Conservation (phyloP, 2,797 vertebrate genomes). For the Acanthis flammea region DNA sequence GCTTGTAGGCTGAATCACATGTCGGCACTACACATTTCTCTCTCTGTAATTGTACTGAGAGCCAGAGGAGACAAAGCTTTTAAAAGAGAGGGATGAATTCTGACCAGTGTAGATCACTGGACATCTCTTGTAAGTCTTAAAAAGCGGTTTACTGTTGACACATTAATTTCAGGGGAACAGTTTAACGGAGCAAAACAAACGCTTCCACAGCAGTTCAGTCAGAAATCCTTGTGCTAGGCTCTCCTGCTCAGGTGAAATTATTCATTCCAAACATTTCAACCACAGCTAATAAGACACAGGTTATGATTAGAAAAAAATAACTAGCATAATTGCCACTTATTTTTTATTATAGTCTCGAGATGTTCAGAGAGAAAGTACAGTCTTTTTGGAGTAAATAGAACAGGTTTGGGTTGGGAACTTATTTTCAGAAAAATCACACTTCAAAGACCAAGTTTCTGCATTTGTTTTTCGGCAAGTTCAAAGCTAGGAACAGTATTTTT, state of each 20-base stretch:
- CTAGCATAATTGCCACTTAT: neutral
- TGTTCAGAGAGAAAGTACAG: neutral
- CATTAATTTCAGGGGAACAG: neutral
- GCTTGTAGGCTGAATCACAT: neutral
- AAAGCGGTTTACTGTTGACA: neutral
- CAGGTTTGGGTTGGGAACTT: neutral
- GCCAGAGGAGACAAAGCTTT: neutral
- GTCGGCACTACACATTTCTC: neutral
- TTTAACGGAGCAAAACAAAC: neutral
- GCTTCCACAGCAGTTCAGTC: neutral
- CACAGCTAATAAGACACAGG: neutral
- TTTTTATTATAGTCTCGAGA: neutral
- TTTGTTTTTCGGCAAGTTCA: neutral
- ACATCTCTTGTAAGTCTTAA: neutral
- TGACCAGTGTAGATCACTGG: neutral
- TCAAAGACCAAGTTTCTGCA: neutral
- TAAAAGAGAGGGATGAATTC: neutral
- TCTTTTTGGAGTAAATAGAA: neutral
- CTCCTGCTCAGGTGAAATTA: neutral
- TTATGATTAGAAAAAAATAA: neutral
- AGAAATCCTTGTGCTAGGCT: neutral
- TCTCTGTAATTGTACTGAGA: neutral
- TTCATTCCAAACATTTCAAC: neutral
- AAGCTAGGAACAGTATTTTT: neutral
- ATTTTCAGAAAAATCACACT: neutral